A percentile compares a stretch with the other conserved stretches of the same genome.
phyloP scores from a whole-genome alignment of 2,113 vertebrate genomes.

The Protobothrops flavoviridis region DNA sequence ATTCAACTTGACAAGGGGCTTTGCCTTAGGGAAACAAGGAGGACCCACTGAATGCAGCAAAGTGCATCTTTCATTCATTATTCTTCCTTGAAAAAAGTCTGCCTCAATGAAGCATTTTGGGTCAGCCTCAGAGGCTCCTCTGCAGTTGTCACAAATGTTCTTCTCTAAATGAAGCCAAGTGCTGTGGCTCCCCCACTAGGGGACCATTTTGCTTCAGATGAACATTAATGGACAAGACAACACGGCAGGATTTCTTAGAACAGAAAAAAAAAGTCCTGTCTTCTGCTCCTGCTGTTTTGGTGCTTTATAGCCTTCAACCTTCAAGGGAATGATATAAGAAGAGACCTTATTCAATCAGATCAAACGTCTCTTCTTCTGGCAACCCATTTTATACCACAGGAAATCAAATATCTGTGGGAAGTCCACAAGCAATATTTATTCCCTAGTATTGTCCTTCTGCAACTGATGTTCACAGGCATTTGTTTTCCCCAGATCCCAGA shows the following conservation, averaged over 20 bases:
- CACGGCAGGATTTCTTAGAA: background rate
- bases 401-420: background rate
- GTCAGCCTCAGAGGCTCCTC: background rate
- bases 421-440: background rate
- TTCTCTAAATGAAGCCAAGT: background rate
- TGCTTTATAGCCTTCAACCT: background rate
- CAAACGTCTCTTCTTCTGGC: background rate
- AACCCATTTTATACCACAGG: background rate
- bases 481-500: background rate
- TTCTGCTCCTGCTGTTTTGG: background rate
- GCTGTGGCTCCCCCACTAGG: background rate
- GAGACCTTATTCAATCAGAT: background rate
- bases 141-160: background rate
- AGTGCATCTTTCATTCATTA: background rate
- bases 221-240: background rate
- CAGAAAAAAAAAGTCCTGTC: background rate
- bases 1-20: background rate
- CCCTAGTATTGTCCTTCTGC: background rate
- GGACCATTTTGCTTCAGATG: background rate
- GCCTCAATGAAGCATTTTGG: background rate
- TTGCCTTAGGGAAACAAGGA: background rate
- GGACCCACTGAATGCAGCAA: background rate
- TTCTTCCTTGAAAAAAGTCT: background rate
- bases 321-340: background rate
- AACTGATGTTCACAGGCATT: background rate